Conservation (phyloP, 1,140 invertebrate genomes). For the Drosophila gunungcola region DNA sequence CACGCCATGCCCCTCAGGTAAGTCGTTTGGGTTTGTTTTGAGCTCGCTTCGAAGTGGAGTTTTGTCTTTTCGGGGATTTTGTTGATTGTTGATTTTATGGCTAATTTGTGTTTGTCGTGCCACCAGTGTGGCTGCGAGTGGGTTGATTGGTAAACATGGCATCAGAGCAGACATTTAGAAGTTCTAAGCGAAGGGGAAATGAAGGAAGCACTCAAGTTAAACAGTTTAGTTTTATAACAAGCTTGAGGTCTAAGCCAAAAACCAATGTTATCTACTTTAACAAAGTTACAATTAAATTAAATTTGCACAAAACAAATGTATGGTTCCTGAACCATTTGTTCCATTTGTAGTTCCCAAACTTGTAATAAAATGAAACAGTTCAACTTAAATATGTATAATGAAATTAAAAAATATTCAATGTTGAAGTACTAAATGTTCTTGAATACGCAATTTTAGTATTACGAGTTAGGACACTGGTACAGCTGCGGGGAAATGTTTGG, state of each 20-base stretch:
- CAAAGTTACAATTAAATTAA: no score
- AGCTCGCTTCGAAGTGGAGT: slow-evolving; percentile 33
- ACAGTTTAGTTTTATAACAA: not conserved
- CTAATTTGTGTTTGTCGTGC: slow-evolving; percentile 67
- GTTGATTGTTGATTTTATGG: slow-evolving; percentile 59
- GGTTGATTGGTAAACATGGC: slow-evolving; percentile 23
- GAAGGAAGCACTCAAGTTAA: not conserved
- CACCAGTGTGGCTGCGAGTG: slow-evolving; percentile 21
- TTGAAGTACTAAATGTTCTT: no score
- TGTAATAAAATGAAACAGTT: no score
- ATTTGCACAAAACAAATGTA: no score
- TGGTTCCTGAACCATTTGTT: no score
- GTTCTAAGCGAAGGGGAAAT: not conserved
- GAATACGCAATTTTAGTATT: no score
- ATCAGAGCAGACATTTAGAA: not conserved
- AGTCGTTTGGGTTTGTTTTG: slow-evolving; percentile 60
- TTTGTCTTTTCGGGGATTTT: slow-evolving; percentile 32
- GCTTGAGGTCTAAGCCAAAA: not conserved
- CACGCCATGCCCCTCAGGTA: slow-evolving; percentile 90
- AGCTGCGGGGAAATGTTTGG: no score
- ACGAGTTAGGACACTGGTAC: no score
- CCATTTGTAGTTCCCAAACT: no score
- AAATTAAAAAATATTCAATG: no score
- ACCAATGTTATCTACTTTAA: no score
- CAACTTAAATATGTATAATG: no score